Base-by-base conservation (phyloP, 2,888 invertebrate genomes). In the Anorthoa munda region DNA sequence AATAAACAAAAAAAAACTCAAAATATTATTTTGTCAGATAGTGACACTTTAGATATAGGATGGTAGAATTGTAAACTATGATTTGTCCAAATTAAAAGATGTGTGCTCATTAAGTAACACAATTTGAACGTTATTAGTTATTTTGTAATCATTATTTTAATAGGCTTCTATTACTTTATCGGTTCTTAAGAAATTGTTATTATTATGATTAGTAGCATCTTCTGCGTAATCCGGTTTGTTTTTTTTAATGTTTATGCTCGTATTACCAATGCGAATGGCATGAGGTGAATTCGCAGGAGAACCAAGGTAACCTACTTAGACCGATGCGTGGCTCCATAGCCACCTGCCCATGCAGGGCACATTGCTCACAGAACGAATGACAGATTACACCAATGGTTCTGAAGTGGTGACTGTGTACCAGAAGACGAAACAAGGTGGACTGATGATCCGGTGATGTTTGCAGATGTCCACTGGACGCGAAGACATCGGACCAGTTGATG, bases 41-140 rank as follows among this genome's bases (percentile, higher is more conserved):
- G 39, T 39, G 39, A 39, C 39, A 39, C 39, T 39, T 0, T 39
- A 39, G 39, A 9, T 39, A 1, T 39, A 39, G 9, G 39, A 39
- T 9, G 39, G 39, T 0, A 7, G 39, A 39, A 7, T 74, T 69
- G 66, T 66, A 69, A 60, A 75, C 63, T 68, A 75, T 60, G 59
- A 76, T 67, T 70, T 69, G 66, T 69, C 61, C 46, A 72, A 71
- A 84, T 82, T 79, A 82, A 77, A 68, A 77, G 69, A 79, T 73
- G 63, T 48, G 66, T 66, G 67, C 69, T 81, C 64, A 65, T 79
- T 81, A 79, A 70, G 59, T 74, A 60, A 70, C 51, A 21, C 74
- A 72, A 79, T 76, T 81, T 77, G 61, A 50, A 78, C 83, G 66
- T 72, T 72, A 82, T 78, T 82, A 74, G 74, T 58, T 73, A 74